A percentile compares a stretch with the other conserved stretches of the same genome.
These are phyloP conservation scores for Cossypha polioptera DNA, from an alignment of 2,797 vertebrate genomes.

Conservation along the genomic window DNA sequence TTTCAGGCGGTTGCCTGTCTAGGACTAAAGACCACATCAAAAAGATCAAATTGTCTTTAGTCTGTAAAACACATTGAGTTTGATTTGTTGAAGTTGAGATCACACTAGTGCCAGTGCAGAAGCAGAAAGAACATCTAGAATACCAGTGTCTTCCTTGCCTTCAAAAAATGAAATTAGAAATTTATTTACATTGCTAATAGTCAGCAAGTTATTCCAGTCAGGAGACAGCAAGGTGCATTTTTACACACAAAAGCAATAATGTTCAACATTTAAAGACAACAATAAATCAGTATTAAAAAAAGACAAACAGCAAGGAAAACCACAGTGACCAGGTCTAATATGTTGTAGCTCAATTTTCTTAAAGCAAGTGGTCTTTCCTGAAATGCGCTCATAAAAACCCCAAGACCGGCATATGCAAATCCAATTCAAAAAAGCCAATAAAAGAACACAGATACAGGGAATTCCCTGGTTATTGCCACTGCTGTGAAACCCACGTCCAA, in stretches of 20 bases:
- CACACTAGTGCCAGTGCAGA: background rate
- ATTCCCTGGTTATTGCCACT: background rate
- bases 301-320: background rate
- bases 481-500: background rate
- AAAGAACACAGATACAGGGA: background rate
- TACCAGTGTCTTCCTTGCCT: background rate
- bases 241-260: background rate
- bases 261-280: background rate
- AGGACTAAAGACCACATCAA: conserved; percentile 23
- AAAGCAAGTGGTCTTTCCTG: background rate
- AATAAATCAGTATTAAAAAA: background rate
- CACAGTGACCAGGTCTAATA: background rate
- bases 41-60: background rate
- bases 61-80: background rate
- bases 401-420: background rate
- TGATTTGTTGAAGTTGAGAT: background rate
- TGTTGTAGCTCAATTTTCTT: background rate
- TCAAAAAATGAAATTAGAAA: background rate
- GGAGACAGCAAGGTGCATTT: background rate
- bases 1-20: background rate
- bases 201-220: background rate
- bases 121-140: background rate
- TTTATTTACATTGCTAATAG: background rate
- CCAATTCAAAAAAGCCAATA: background rate
- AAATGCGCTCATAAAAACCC: background rate